Evolutionary conservation across 2,113 vertebrate species (phyloP).

Genomic region (Nothoprocta pentlandii): DNA sequence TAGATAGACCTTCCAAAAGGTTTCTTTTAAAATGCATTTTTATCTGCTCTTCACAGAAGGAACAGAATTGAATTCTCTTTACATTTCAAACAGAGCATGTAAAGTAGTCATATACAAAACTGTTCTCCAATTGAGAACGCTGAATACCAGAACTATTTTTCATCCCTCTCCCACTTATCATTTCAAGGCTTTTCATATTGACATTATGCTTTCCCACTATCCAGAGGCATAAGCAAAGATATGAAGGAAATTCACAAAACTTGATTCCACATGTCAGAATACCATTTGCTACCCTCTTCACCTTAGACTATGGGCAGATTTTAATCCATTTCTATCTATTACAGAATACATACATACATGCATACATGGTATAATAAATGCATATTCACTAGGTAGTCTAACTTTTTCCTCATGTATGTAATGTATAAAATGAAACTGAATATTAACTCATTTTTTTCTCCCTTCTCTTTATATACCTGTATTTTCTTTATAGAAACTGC

Average conservation of each 20-base stretch:
- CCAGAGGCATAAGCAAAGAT: neutral
- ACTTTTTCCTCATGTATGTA: neutral
- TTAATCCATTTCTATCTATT: neutral
- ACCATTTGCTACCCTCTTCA: neutral
- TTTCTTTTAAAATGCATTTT: constrained; percentile 19
- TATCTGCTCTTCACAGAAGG: neutral
- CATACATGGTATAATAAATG: neutral
- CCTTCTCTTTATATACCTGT: neutral
- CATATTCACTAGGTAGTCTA: neutral
- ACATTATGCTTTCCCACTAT: neutral
- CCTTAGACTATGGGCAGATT: neutral
- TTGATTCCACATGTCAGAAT: neutral
- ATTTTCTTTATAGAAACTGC: neutral
- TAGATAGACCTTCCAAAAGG: neutral
- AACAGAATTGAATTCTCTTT: neutral
- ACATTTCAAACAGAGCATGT: neutral
- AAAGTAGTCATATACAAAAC: neutral
- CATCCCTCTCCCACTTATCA: neutral
- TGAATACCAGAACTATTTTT: neutral
- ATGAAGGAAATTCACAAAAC: neutral
- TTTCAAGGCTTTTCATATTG: neutral
- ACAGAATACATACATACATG: neutral
- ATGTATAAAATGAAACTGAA: neutral
- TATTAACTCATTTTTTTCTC: neutral
- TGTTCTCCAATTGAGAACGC: neutral